A percentile compares a stretch with the other conserved stretches of the same genome.
phyloP scores from a whole-genome alignment of 2,113 vertebrate species.

The Recurvirostra avosetta region DNA sequence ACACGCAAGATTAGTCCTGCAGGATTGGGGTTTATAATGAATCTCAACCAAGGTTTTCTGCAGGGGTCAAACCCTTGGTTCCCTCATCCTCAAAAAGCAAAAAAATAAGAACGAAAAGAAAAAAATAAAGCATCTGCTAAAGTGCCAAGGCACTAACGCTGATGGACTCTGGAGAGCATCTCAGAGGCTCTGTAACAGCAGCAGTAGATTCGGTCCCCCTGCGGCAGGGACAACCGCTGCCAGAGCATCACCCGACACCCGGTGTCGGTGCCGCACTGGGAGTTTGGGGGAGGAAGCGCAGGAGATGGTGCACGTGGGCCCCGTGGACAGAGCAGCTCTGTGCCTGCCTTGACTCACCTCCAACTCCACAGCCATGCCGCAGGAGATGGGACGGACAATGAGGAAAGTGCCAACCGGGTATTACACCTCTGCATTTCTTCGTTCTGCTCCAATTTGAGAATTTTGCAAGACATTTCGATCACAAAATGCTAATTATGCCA shows the following conservation, averaged over 20 bases:
- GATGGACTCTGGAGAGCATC: background rate
- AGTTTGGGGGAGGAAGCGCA: background rate
- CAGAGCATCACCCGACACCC: background rate
- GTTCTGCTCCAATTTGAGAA: background rate
- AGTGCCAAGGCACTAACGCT: background rate
- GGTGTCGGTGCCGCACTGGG: background rate
- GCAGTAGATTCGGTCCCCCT: background rate
- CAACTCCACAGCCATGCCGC: background rate
- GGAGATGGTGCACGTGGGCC: background rate
- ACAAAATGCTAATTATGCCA: background rate
- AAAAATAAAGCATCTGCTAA: background rate
- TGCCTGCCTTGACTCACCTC: background rate
- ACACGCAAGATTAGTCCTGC: background rate
- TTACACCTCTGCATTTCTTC: background rate
- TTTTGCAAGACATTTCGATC: background rate
- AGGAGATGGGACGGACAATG: rapidly evolving
- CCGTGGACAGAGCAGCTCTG: background rate
- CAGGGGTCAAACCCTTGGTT: background rate
- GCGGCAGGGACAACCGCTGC: background rate
- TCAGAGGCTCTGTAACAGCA: background rate
- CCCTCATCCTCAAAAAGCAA: background rate
- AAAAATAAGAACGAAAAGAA: too few species aligned
- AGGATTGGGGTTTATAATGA: background rate
- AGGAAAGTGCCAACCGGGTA: background rate
- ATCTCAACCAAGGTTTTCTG: background rate